A percentile compares a stretch with the other conserved stretches of the same genome.
Conservation (phyloP, 1,140 invertebrate species). For the Lepeophtheirus salmonis region DNA sequence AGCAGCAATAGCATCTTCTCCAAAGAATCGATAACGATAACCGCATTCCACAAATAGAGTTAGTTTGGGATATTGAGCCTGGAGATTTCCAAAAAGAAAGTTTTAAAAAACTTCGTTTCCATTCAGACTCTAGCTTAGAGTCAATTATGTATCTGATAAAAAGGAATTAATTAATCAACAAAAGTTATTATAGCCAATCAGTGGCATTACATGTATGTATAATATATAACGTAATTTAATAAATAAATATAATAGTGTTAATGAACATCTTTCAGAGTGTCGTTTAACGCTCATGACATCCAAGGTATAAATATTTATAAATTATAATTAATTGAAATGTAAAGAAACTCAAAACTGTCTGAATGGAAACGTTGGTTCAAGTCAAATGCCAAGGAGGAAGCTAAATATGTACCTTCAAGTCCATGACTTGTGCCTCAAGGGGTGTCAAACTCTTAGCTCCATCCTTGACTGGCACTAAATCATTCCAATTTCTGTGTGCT, state of each 20-base stretch:
- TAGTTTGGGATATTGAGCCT: slow-evolving; percentile 3
- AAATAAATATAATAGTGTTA: too few relatives aligned
- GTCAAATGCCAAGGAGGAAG: too few relatives aligned
- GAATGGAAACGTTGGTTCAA: too few relatives aligned
- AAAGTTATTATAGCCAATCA: neutral
- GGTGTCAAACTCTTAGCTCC: neutral
- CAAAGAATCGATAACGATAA: slow-evolving; percentile 14
- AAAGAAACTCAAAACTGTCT: neutral
- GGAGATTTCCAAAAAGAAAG: slow-evolving; percentile 4
- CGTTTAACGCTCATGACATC: neutral
- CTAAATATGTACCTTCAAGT: neutral
- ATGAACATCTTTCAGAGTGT: too few relatives aligned
- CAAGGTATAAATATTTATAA: neutral
- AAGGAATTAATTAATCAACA: neutral
- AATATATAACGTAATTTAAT: neutral
- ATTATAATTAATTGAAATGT: neutral
- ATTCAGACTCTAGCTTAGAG: too few relatives aligned
- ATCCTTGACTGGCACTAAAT: neutral
- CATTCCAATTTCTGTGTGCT: neutral
- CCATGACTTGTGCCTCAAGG: neutral
- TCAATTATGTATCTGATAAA: neutral
- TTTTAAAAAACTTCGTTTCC: neutral
- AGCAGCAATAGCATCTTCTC: neutral
- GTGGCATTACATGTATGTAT: neutral
- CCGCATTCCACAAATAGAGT: slow-evolving; percentile 13